Base-by-base conservation (phyloP, 2,113 vertebrate species). In the Phaethon lepturus region DNA sequence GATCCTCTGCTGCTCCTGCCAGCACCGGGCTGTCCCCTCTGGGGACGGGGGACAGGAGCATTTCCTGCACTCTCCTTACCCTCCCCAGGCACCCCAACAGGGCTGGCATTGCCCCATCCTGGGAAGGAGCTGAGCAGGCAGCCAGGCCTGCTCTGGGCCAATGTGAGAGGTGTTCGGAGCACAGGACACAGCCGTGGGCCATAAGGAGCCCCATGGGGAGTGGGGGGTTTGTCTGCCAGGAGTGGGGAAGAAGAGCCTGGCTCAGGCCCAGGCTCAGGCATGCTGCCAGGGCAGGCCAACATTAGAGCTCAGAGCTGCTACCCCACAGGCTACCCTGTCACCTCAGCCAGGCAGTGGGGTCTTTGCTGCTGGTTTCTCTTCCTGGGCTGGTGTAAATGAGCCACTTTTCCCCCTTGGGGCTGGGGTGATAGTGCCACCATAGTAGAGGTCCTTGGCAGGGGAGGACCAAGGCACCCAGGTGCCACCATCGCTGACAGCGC, bases 401-500 rank as follows among this genome's bases (percentile, higher is more conserved):
- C 14, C 31, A 35, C 40, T 53, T 68, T 86, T 33, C 7, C 19
- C 26, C 29, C 10, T 17, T 60, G 44, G 25, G 25, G 33, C 58
- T 33, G 14, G 10, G 60, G 25, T 6, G 9, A 29, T 25, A 29
- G 40, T 52, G 40, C 49, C 33, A 19, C 47, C 20, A 4, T 3
- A 75, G 55, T 68, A 86, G 40, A 62, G 23, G 22, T 59, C 29
- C 7, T 16, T 67, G 53, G 17, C 35, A 50, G 33, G 20, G 28
- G 24, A 64, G 55, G 50, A 47, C n/a, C 0, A 1, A 72, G 24
- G 31, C 42, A 47, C 6, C 6, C n/a, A 11, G 20, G 7, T 42
- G 14, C 44, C 42, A 19, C 35, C 0, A 0, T 31, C 1, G 2
- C 26, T 84, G 55, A 60, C 40, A 12, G 24, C 5, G 0, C 38